Evolutionary conservation across 1,140 invertebrate species (phyloP), one percentile per base, ranked within the genome.

Genomic region (Pseudomyrmex dendroicus): DNA sequence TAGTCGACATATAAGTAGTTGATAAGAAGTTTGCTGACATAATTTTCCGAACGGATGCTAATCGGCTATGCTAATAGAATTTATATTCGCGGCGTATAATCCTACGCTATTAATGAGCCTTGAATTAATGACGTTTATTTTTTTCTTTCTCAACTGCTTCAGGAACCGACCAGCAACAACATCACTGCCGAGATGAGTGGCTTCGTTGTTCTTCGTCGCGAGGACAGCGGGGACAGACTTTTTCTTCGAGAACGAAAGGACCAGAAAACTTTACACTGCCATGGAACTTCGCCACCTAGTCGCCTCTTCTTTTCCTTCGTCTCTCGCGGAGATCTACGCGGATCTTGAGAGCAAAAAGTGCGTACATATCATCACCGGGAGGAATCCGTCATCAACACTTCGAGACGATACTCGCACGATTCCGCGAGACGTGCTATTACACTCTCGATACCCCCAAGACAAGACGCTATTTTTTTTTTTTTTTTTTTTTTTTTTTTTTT

Each of bases 111-210:
- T 50, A 48, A 59, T 59, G 22, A 48, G 20, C 20, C 20, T 59
- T 35, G 64, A 59, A 17, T 66, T 80, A 80, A 80, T 59, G 3
- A 12, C 13, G 9, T 52, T 4, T 3, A 44, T 12, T n/a, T 9
- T 12, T 62, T 61, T 44, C 62, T 73, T 74, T 61, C 73, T 88
- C 89, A 80, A 0, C 63, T 87, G 72, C 92, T 92, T 48, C 92
- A 94, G 92, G 91, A 89, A 80, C 86, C 88, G 84, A 92, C 87
- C 84, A 91, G 86, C 87, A 90, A 85, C 83, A 86, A 88, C 86
- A 86, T 87, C 91, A 93, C 91, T 92, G 91, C 91, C 91, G 73
- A 68, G 73, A 68, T 68, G 80, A 86, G 85, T 72, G 67, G 62
- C 73, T 61, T 59, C 66, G 83, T 78, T 48, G 66, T 88, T 64